A percentile compares a stretch with the other conserved stretches of the same genome.
Evolutionary conservation across 1,140 invertebrate genomes (phyloP).

Genomic region (Cryptotermes secundus): DNA sequence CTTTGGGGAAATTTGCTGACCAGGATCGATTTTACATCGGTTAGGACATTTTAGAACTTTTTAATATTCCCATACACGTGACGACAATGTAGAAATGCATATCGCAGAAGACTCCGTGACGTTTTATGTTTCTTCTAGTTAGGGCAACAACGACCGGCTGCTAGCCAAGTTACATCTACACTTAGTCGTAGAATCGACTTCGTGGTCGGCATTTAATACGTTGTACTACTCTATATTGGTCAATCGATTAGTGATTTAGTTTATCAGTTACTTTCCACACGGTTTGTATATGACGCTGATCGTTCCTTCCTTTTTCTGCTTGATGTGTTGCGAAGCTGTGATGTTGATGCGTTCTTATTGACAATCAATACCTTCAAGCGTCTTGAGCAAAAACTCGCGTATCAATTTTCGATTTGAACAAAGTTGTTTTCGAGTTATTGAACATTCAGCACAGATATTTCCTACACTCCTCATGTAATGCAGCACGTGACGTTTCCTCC

Average conservation of each 20-base stretch:
- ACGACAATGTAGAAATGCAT: too few relatives aligned
- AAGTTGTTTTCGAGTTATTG: not conserved
- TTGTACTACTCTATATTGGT: not conserved
- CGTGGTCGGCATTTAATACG: not conserved
- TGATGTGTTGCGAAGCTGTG: not conserved
- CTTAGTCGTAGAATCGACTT: not conserved
- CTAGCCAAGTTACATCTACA: not conserved
- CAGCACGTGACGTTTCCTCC: too few relatives aligned
- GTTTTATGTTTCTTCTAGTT: not conserved
- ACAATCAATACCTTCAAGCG: not conserved
- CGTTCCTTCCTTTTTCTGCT: not conserved
- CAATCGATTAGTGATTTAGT: not conserved
- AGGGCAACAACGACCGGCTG: not conserved
- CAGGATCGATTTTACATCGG: too few relatives aligned
- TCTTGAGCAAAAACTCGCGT: not conserved
- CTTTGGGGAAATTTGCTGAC: too few relatives aligned
- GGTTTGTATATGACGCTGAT: not conserved
- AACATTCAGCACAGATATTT: not conserved
- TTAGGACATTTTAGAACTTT: too few relatives aligned
- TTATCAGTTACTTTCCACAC: constrained; percentile 1
- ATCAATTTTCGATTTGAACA: not conserved
- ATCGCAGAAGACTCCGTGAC: too few relatives aligned
- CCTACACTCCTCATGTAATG: too few relatives aligned
- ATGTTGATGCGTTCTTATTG: not conserved
- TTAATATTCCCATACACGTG: too few relatives aligned